Evolutionary conservation across 1,140 invertebrate genomes (phyloP), one percentile per base, ranked within the genome.

Genomic region (Drosophila busckii): DNA sequence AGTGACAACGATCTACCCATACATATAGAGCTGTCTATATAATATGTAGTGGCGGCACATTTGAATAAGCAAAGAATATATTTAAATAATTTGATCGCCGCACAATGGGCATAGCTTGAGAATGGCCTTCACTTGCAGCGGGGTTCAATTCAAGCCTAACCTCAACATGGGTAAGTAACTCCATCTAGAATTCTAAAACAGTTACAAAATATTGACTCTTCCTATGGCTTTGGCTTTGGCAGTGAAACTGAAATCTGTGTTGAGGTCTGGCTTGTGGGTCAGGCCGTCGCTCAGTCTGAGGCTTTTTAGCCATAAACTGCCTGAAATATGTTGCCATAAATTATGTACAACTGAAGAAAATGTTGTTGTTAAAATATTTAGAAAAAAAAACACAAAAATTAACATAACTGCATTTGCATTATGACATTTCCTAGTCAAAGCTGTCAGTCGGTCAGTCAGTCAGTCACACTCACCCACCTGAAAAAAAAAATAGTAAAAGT

Each of bases 51-150:
- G 64, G 58, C 22, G 41, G 23, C 63, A 31, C 46, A 71, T 80
- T 80, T 80, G 75, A 82, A 80, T 75, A 53, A 59, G 75, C 31
- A 82, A 75, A 82, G 75, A 80, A 80, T 80, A 69, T 76, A 67
- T 76, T 78, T 25, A 56, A 75, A 65, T 69, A 64, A 55, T 69
- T 59, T 61, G 8, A 19, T 35, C 16, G 4, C 8, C n/a, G 15
- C 22, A 50, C 55, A 44, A 59, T 50, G 31, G 25, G 20, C 35
- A 46, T 16, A 40, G 12, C 32, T 53, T 26, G 15, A 20, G 32
- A 10, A 9, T 13, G 13, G 20, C 38, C 32, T 9, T 37, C 19
- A 26, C 25, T 9, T 23, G 17, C 35, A 38, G 12, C 17, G n/a
- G n/a, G n/a, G n/a, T n/a, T n/a, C n/a, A n/a, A n/a, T n/a, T n/a